Evolutionary conservation across 2,888 invertebrate genomes (phyloP), one percentile per base, ranked within the genome.

Genomic region (Campopleginae sp.): DNA sequence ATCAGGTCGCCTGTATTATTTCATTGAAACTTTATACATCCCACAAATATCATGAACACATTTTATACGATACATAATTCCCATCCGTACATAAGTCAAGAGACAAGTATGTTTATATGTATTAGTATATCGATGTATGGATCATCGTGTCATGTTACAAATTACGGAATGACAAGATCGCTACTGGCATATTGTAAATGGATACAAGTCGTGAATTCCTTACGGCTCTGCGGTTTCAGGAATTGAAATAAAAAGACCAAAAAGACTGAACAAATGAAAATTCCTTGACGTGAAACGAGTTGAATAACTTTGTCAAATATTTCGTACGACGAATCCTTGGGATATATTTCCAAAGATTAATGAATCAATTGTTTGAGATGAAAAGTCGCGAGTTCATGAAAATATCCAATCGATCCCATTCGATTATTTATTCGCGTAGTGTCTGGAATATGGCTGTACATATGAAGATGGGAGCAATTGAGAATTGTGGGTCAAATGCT

Each of bases 1-100:
- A 98, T 98, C 94, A 98, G 95, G 95, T 98, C 98, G 95, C 98
- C 97, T 97, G 93, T 33, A 94, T 78, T n/a, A 17, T 31, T 94
- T 82, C 17, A 65, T 54, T 70, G 44, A 63, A 65, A 79, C 74
- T 74, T 23, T 58, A 46, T 76, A 65, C 46, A 6, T 58, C 38
- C 6, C 42, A 31, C 44, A 38, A 61, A 61, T 44, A 48, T 17
- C 14, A 14, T 48, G 3, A 42, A 27, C n/a, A 19, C 46, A 46
- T 31, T 48, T 72, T 44, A 51, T 12, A 48, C 19, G n/a, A n/a
- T 31, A 5, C 54, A 38, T 38, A 14, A 51, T 71, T 14, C 6
- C 10, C 23, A 12, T 44, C n/a, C 44, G 17, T 27, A 68, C 6
- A n/a, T n/a, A n/a, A n/a, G n/a, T n/a, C n/a, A n/a, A n/a, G n/a